Conservation (phyloP, 2,888 invertebrate genomes). For the Lasioglossum oenotherae region DNA sequence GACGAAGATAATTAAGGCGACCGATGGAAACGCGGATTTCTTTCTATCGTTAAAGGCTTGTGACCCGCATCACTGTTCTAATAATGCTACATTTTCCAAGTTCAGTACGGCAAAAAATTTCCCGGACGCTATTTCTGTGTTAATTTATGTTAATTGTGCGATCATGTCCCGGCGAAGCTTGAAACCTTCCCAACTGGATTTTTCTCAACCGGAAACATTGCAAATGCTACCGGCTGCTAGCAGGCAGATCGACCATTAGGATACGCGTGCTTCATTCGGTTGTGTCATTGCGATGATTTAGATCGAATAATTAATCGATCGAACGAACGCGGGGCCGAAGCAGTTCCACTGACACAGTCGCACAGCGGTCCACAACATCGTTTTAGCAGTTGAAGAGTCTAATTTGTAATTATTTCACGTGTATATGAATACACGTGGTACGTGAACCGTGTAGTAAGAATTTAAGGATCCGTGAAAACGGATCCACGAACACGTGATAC, state of each 20-base stretch:
- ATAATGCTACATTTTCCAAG: not conserved
- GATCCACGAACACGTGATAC: too few relatives aligned
- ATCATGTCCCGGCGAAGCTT: not conserved
- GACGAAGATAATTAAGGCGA: not conserved
- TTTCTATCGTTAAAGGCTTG: not conserved
- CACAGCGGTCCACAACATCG: not conserved
- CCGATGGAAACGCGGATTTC: not conserved
- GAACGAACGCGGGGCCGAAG: not conserved
- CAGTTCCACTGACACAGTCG: not conserved
- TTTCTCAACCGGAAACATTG: not conserved
- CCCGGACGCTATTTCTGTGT: not conserved
- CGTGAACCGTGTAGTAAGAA: too few relatives aligned
- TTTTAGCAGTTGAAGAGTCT: too few relatives aligned
- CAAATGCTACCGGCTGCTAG: not conserved
- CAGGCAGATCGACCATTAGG: not conserved
- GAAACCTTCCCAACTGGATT: not conserved
- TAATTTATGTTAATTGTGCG: not conserved
- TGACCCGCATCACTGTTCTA: accelerated
- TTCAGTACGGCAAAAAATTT: not conserved
- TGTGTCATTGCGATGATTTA: not conserved
- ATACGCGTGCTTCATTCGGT: not conserved
- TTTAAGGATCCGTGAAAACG: too few relatives aligned
- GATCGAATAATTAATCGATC: not conserved
- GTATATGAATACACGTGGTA: too few relatives aligned
- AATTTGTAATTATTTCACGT: too few relatives aligned